phyloP scores from a whole-genome alignment of 2,113 vertebrate species.

The Caranx ignobilis region DNA sequence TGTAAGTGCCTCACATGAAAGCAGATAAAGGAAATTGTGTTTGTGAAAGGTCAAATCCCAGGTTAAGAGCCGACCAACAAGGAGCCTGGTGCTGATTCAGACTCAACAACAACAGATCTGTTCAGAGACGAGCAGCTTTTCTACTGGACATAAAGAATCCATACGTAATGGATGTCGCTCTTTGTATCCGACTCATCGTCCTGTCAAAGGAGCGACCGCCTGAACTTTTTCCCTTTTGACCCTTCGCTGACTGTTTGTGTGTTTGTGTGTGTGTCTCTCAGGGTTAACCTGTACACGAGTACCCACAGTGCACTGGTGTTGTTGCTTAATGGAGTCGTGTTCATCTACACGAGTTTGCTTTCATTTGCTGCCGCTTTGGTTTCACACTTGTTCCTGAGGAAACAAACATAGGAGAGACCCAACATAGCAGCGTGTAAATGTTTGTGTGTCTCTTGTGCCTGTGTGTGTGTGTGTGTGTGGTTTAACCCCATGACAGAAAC shows the following conservation, averaged over 20 bases:
- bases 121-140: constrained; percentile 29
- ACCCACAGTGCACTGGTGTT: constrained; percentile 14
- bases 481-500: background rate
- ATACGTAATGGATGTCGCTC: constrained; percentile 24
- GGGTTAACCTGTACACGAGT: constrained; percentile 46
- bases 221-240: constrained; percentile 56
- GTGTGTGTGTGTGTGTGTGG: no score
- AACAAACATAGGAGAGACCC: background rate
- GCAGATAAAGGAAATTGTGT: constrained; percentile 40
- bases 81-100: constrained; percentile 41
- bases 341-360: constrained; percentile 63
- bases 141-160: constrained; percentile 28
- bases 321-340: constrained; percentile 40
- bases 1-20: constrained; percentile 16
- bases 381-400: constrained; percentile 40
- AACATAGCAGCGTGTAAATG: background rate
- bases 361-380: constrained; percentile 43
- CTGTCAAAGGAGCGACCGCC: constrained; percentile 26
- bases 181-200: constrained; percentile 29
- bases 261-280: constrained; percentile 30
- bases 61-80: constrained; percentile 41
- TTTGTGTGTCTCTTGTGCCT: constrained; percentile 3
- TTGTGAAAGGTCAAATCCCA: constrained; percentile 36
- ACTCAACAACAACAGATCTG: constrained; percentile 24
- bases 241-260: constrained; percentile 23